A percentile compares a stretch with the other conserved stretches of the same genome.
phyloP scores from a whole-genome alignment of 2,113 vertebrate species.

The Anolis carolinensis region DNA sequence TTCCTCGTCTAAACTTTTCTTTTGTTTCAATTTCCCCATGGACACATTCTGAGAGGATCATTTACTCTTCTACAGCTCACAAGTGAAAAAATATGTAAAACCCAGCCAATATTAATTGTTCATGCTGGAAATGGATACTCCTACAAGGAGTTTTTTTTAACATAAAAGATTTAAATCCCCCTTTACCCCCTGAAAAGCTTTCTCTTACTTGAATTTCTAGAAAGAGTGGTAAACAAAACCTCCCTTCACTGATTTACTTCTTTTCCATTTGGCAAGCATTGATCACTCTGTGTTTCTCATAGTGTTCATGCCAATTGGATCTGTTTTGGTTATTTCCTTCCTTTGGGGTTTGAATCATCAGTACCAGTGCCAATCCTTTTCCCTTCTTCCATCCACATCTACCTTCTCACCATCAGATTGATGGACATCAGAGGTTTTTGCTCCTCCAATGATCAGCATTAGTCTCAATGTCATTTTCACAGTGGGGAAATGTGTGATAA shows the following conservation, averaged over 20 bases:
- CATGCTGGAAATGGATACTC: conserved; percentile 31
- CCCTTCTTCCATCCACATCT: conserved; percentile 1
- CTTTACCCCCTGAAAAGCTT: conserved; percentile 40
- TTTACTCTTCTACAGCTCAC: conserved; percentile 47
- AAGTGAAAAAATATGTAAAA: conserved; percentile 58
- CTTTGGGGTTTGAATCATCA: conserved; percentile 9
- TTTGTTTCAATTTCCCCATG: conserved; percentile 63
- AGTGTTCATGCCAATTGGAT: conserved; percentile 57
- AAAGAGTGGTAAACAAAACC: conserved; percentile 66
- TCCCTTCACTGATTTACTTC: conserved; percentile 58
- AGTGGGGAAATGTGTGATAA: not conserved
- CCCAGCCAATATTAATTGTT: conserved; percentile 50
- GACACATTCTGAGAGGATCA: conserved; percentile 54
- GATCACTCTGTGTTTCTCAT: conserved; percentile 43
- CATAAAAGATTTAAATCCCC: conserved; percentile 38
- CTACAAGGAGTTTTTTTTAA: conserved; percentile 37
- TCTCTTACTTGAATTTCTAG: conserved; percentile 60
- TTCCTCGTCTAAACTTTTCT: conserved; percentile 56
- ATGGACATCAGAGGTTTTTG: not conserved
- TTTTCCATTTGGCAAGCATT: conserved; percentile 54
- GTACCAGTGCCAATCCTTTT: not conserved
- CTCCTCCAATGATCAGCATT: not conserved
- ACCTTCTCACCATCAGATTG: not conserved
- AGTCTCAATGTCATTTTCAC: not conserved
- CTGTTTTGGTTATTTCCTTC: conserved; percentile 39